Percentiles rank a stretch among this genome's conserved stretches.
Evolutionary conservation across 92 coral and sea anemone species (phyloP).

Genomic region (Epizoanthus fatuus): DNA sequence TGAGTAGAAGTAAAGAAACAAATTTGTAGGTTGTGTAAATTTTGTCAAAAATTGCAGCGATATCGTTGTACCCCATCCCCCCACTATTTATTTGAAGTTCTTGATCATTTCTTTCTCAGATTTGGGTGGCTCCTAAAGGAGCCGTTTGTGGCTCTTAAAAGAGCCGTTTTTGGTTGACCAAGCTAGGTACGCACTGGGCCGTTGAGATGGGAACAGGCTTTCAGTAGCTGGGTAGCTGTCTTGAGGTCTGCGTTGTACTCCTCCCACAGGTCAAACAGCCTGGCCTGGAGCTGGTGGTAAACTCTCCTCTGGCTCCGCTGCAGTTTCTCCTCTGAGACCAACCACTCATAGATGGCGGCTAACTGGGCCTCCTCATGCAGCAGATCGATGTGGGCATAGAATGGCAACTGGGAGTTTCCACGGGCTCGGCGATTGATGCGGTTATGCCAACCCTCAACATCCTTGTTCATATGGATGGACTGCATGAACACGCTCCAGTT

Average conservation of each 20-base stretch:
- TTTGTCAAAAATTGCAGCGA: too few relatives aligned
- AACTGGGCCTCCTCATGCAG: too few relatives aligned
- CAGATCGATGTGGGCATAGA: not conserved
- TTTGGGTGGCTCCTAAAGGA: too few relatives aligned
- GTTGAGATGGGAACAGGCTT: not conserved
- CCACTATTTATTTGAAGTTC: too few relatives aligned
- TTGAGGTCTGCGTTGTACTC: not conserved
- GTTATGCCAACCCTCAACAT: not conserved
- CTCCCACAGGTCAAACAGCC: not conserved
- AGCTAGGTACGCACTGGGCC: constrained; percentile 7
- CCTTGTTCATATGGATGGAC: not conserved
- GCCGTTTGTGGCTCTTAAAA: too few relatives aligned
- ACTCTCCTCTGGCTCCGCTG: not conserved
- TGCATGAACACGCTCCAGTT: not conserved
- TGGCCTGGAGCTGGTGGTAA: not conserved
- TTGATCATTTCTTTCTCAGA: too few relatives aligned
- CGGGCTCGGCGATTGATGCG: not conserved
- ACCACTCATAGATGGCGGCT: not conserved
- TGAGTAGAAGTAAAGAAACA: too few relatives aligned
- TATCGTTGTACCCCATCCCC: too few relatives aligned
- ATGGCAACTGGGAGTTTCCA: not conserved
- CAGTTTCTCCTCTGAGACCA: not conserved
- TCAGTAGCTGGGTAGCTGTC: not conserved
- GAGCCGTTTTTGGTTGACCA: too few relatives aligned
- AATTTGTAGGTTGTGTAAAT: too few relatives aligned